Base-by-base conservation (phyloP, 2,113 vertebrate species). In the Ciconia maguari region DNA sequence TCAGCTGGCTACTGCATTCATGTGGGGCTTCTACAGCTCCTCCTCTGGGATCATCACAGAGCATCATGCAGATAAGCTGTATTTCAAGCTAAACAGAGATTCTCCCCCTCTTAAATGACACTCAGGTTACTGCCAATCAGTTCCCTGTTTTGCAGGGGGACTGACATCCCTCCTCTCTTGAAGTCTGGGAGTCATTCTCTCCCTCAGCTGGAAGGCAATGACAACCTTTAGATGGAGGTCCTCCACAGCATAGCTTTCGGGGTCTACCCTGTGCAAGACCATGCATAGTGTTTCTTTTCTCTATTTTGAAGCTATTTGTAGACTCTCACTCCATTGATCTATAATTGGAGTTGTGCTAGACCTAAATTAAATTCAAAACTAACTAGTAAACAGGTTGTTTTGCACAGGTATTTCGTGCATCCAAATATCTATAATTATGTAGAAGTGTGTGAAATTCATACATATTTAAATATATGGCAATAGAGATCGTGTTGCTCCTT, bases 341-440 rank as follows among this genome's bases (percentile, higher is more conserved):
- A 69, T 95, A 95, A 94, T 42, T 88, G 71, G 44, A 92, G 65
- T 51, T 91, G 55, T 72, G 77, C 44, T 93, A 95, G 48, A 81
- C 48, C 38, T 55, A 76, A 89, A 94, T 87, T 96, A 93, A 95
- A 89, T 93, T 87, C 81, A 90, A 94, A 97, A 89, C 48, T 89
- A 79, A 95, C 87, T 82, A 82, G 66, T 76, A 83, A 96, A 89
- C 74, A 93, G 44, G 77, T 89, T 94, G 87, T 90, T 95, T 94
- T 94, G 74, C 74, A 85, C 77, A 94, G 84, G 66, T 94, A 94
- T 92, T 97, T 84, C 84, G 90, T 85, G 74, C 87, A 89, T 93
- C 62, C 77, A 89, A 84, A 94, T 94, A 89, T 70, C 77, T 80
- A 41, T 93, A 95, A 91, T 95, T 94, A 91, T 65, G 57, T 83